Evolutionary conservation across 2,888 invertebrate species (phyloP).

Genomic region (Chymomyza procnemis): DNA sequence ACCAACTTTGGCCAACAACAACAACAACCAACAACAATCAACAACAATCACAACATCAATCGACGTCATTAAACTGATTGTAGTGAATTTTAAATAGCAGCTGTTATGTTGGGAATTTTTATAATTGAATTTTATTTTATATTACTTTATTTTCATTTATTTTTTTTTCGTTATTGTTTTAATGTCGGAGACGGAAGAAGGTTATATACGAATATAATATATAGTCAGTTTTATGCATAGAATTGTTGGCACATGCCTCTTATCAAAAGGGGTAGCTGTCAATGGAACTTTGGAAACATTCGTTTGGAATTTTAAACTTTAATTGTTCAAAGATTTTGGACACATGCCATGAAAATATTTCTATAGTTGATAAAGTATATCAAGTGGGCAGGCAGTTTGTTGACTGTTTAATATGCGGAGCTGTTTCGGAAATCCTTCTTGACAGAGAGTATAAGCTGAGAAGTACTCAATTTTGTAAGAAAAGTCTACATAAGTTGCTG

Average conservation of each 20-base stretch:
- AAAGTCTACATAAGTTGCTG: no score
- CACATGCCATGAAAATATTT: not conserved
- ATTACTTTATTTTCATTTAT: not conserved
- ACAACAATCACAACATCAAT: not conserved
- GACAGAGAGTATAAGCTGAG: not conserved
- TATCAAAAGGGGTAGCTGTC: not conserved
- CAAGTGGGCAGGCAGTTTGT: not conserved
- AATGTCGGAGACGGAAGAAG: not conserved
- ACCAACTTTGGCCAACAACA: not conserved
- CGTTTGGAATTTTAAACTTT: not conserved
- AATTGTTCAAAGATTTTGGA: not conserved
- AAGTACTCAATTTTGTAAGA: no score
- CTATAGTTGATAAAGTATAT: not conserved
- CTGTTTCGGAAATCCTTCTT: not conserved
- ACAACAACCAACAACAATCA: not conserved
- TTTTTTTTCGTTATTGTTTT: not conserved
- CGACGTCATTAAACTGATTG: conserved; percentile 42
- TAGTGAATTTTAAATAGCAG: conserved; percentile 39
- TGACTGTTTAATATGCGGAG: not conserved
- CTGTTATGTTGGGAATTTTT: conserved; percentile 26
- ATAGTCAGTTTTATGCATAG: not conserved
- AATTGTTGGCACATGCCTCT: not conserved
- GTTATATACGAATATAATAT: not conserved
- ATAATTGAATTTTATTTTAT: conserved; percentile 7
- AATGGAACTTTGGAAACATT: not conserved